Evolutionary conservation across 2,797 vertebrate species (phyloP), one percentile per base, ranked within the genome.

Genomic region (Champsocephalus esox): DNA sequence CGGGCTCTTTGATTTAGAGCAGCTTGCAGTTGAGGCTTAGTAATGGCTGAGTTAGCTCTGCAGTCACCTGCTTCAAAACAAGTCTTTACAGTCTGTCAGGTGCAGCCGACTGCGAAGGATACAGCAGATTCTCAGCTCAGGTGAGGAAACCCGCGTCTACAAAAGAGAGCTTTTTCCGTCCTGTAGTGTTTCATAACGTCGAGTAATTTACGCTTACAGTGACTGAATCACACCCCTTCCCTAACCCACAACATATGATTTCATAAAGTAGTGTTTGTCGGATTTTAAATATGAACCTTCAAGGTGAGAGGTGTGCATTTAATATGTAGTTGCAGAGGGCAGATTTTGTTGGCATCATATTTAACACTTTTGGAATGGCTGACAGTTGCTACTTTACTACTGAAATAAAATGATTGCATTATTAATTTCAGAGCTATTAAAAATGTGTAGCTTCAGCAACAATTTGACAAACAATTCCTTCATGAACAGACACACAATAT

Each of bases 1-100:
- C 51, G 56, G 65, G 54, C 0, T 41, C 67, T 84, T 74, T 79
- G 66, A 81, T 69, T 83, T 28, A 69, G 34, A 75, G 78, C 10
- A 8, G 60, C 66, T 70, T 13, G 51, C 34, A 56, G 76, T 8
- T 0, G 54, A 68, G 67, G 51, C 48, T 79, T 77, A 77, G 81
- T 71, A 54, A 87, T 54, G 68, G 80, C 65, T 66, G 75, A 61
- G 55, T 73, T 77, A 19, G 75, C 73, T 63, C 63, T 7, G 73
- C 64, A 81, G 67, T 71, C 62, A 81, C 43, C 75, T 76, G 77
- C 51, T 57, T 48, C 51, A 61, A 64, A 79, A 77, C 72, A 69
- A 64, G 44, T 63, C 48, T 78, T 56, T 66, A 57, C 51, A 57
- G 73, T 24, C 46, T 55, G 24, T 77, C 41, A 68, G 67, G 72